phyloP scores from a whole-genome alignment of 1,140 invertebrate species.

The Mylabris phalerata region DNA sequence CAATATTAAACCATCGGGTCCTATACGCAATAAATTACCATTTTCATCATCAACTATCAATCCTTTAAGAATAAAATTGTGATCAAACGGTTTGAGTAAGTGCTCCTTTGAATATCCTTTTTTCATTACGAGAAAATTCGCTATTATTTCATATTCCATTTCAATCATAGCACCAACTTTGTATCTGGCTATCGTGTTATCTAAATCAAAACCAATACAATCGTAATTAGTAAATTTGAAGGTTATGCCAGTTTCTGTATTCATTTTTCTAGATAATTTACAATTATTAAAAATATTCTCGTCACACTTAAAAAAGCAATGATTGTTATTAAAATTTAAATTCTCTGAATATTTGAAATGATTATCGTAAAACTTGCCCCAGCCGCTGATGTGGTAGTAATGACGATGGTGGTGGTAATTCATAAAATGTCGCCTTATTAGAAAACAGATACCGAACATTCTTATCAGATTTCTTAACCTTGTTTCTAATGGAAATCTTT shows the following conservation, averaged over 20 bases:
- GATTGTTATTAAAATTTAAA: no score
- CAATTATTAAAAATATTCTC: no score
- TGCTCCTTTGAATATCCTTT: constrained; percentile 53
- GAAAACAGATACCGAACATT: no score
- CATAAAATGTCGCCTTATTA: no score
- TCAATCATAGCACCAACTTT: constrained; percentile 56
- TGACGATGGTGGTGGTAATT: no score
- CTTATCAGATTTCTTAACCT: no score
- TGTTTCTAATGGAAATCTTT: no score
- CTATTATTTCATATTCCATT: constrained; percentile 57
- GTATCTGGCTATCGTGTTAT: constrained; percentile 65
- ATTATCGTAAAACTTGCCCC: no score
- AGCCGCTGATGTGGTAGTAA: no score
- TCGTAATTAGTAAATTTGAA: constrained; percentile 62
- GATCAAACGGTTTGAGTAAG: constrained; percentile 48
- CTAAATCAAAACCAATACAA: constrained; percentile 74
- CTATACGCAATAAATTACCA: constrained; percentile 66
- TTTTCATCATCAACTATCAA: constrained; percentile 65
- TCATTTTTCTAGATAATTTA: no score
- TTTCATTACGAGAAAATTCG: constrained; percentile 55
- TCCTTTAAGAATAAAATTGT: constrained; percentile 67
- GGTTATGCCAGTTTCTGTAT: not conserved
- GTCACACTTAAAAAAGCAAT: no score
- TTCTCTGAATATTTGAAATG: no score
- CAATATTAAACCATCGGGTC: constrained; percentile 54